Evolutionary conservation across 2,113 vertebrate genomes (phyloP).

Genomic region (Plecturocebus donacophilus): DNA sequence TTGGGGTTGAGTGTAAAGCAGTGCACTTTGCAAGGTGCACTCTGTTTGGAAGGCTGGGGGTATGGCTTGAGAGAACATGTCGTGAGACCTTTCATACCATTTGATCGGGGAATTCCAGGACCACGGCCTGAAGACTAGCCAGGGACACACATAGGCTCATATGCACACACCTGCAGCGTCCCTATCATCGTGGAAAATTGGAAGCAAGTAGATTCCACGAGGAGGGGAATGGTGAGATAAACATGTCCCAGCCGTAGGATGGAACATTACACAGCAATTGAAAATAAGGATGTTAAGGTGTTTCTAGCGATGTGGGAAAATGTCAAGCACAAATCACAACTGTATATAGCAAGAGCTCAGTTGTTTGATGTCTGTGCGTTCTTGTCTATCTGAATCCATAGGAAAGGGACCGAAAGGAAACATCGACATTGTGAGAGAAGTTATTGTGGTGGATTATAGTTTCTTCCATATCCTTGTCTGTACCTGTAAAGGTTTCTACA

Average conservation of each 20-base stretch:
- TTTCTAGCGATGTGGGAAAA: not conserved
- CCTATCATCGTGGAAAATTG: not conserved
- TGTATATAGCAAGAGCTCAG: fast-evolving
- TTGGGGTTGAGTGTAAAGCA: not conserved
- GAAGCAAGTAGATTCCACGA: not conserved
- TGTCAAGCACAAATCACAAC: too few species aligned
- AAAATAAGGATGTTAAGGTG: fast-evolving
- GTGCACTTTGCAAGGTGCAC: too few species aligned
- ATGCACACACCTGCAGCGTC: fast-evolving
- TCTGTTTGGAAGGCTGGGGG: not conserved
- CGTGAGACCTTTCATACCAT: fast-evolving
- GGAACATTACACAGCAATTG: not conserved
- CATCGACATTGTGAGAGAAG: fast-evolving
- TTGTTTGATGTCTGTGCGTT: fast-evolving
- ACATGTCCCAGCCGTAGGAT: fast-evolving
- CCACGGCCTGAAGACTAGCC: not conserved
- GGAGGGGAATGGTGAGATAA: not conserved
- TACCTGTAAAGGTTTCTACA: not conserved
- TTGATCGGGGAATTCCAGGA: not conserved
- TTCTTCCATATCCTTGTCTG: fast-evolving
- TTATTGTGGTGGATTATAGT: not conserved
- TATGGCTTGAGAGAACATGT: fast-evolving
- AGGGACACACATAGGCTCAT: fast-evolving
- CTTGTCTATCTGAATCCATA: not conserved
- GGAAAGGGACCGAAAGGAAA: not conserved